Conservation (phyloP, 2,113 vertebrate species). For the Pelecanoides urinatrix region DNA sequence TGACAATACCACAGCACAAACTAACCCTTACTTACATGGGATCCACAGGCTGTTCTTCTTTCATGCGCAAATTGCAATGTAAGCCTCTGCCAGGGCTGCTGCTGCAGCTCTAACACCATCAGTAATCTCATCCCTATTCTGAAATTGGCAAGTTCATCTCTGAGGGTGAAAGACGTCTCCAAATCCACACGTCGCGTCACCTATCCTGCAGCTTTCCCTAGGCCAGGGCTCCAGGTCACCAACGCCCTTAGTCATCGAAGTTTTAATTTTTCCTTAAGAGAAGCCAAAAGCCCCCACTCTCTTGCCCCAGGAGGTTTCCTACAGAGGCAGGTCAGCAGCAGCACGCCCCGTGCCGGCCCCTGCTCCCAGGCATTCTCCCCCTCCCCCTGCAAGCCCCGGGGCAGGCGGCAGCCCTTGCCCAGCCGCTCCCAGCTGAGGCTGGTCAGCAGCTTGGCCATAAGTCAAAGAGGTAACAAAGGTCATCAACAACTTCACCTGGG, state of each 20-base stretch:
- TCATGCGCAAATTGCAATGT: fast-evolving
- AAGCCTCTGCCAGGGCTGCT: neutral
- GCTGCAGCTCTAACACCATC: neutral
- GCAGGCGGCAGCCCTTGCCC: neutral
- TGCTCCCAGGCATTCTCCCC: fast-evolving
- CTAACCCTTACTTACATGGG: neutral
- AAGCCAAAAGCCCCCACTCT: fast-evolving
- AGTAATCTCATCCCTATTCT: fast-evolving
- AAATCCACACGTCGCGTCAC: fast-evolving
- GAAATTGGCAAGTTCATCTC: fast-evolving
- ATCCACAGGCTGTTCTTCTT: neutral
- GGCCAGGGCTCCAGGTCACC: fast-evolving
- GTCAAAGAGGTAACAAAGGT: neutral
- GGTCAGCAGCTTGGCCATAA: neutral
- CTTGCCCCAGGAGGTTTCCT: too few species aligned
- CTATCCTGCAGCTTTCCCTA: neutral
- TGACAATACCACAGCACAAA: neutral
- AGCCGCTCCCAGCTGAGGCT: neutral
- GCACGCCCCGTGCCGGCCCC: too few species aligned
- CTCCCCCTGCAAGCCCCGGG: too few species aligned
- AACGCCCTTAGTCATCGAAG: fast-evolving
- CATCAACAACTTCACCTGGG: neutral
- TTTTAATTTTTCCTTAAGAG: neutral
- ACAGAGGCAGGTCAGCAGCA: fast-evolving
- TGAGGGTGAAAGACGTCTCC: fast-evolving